These are phyloP conservation scores for Esox niger DNA, from an alignment of 2,113 vertebrate genomes.

Conservation along the genomic window DNA sequence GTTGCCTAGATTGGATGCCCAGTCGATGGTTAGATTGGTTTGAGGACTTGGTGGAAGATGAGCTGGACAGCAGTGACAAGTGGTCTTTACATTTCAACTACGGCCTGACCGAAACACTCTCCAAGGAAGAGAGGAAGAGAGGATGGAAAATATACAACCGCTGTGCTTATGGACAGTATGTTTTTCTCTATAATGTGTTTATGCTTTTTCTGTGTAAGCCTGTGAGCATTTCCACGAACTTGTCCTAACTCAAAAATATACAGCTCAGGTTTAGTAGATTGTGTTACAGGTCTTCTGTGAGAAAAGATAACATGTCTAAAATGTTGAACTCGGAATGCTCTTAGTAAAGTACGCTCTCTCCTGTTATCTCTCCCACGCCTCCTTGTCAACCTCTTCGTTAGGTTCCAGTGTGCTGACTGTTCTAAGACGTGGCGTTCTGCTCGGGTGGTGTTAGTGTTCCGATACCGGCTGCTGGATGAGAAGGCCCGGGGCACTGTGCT, in stretches of 20 bases:
- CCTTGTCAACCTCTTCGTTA: background rate
- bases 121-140: conserved; percentile 29
- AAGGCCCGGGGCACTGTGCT: conserved; percentile 41
- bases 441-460: conserved; percentile 49
- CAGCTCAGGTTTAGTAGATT: too few species aligned
- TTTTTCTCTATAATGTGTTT: background rate
- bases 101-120: conserved; percentile 25
- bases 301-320: too few species aligned
- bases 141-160: conserved; percentile 53
- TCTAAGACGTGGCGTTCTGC: conserved; percentile 49
- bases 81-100: conserved; percentile 62
- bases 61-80: conserved; percentile 53
- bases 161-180: conserved; percentile 43
- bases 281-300: too few species aligned
- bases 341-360: background rate
- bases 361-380: background rate
- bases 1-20: conserved; percentile 50
- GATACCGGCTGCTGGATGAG: conserved; percentile 44
- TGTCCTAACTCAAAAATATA: too few species aligned
- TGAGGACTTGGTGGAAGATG: conserved; percentile 32
- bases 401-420: conserved; percentile 51
- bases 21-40: conserved; percentile 48
- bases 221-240: too few species aligned
- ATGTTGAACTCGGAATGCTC: too few species aligned
- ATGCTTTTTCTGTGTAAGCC: too few species aligned